Evolutionary conservation across 2,797 vertebrate species (phyloP).

Genomic region (Fistularia tabacaria): DNA sequence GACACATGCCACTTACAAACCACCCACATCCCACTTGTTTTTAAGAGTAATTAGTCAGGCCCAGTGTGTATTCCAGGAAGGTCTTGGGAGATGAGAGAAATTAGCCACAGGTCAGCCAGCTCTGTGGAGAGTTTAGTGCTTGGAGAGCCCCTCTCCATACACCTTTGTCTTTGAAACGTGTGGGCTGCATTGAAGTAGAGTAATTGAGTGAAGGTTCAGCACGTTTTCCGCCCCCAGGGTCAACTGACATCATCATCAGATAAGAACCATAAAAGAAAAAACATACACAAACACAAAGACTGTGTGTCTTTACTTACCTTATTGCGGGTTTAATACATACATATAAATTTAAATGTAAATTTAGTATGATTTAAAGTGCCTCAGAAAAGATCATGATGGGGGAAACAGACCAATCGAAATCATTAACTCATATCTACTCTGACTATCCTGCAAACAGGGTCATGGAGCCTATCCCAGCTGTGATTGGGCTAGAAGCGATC

Average conservation of each 20-base stretch:
- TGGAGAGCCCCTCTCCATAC: constrained; percentile 57
- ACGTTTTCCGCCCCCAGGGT: constrained; percentile 53
- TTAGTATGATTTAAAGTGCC: constrained; percentile 9
- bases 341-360: no score
- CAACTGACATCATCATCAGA: constrained; percentile 55
- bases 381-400: no score
- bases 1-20: constrained; percentile 65
- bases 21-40: constrained; percentile 69
- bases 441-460: no score
- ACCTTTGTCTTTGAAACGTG: constrained; percentile 50
- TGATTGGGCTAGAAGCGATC: neutral
- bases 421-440: no score
- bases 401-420: no score
- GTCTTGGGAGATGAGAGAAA: constrained; percentile 57
- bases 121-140: constrained; percentile 57
- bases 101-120: constrained; percentile 63
- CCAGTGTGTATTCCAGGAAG: constrained; percentile 51
- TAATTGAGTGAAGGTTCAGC: constrained; percentile 54
- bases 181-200: constrained; percentile 67
- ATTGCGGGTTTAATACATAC: constrained; percentile 2
- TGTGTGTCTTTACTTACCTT: no score
- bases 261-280: constrained; percentile 30
- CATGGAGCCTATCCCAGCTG: no score
- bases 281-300: constrained; percentile 10
- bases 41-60: constrained; percentile 69